These are phyloP conservation scores for Sebastes itinus DNA, from an alignment of 2,797 vertebrate species.

Conservation along the genomic window DNA sequence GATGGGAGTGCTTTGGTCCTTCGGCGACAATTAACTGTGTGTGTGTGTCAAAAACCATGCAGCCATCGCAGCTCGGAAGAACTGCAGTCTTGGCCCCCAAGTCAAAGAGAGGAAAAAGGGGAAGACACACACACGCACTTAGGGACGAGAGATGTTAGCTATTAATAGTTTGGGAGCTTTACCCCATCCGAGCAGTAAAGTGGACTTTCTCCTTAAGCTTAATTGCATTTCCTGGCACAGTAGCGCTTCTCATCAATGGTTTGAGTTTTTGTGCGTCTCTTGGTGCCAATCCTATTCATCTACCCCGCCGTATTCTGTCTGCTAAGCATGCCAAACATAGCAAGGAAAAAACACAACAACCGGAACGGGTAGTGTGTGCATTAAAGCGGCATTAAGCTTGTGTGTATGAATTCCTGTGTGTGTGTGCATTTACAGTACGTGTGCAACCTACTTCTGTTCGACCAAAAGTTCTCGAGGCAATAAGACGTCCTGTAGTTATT, in stretches of 20 bases:
- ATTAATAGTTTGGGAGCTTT: constrained; percentile 65
- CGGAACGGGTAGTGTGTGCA: not conserved
- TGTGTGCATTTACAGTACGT: not conserved
- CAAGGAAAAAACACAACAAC: constrained; percentile 8
- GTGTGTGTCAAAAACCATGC: constrained; percentile 19
- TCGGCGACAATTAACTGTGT: constrained; percentile 25
- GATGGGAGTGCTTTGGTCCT: not conserved
- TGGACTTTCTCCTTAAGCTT: constrained; percentile 30
- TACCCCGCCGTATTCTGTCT: constrained; percentile 1
- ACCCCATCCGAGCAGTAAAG: constrained; percentile 28
- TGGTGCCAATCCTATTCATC: constrained; percentile 12
- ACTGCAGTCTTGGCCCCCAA: not conserved
- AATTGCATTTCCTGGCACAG: constrained; percentile 55
- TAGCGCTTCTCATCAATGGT: constrained; percentile 7
- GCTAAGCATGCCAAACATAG: constrained; percentile 14
- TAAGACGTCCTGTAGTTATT: constrained; percentile 53
- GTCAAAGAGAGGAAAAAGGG: not conserved
- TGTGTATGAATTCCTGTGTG: not conserved
- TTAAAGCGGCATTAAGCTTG: constrained; percentile 1
- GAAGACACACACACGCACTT: not conserved
- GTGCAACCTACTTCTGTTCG: constrained; percentile 12
- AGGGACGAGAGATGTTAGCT: constrained; percentile 30
- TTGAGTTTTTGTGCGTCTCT: constrained; percentile 15
- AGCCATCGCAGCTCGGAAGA: constrained; percentile 2
- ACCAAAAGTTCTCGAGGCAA: constrained; percentile 34